These are phyloP conservation scores for Varanus komodoensis DNA, from an alignment of 2,113 vertebrate genomes.

Conservation along the genomic window DNA sequence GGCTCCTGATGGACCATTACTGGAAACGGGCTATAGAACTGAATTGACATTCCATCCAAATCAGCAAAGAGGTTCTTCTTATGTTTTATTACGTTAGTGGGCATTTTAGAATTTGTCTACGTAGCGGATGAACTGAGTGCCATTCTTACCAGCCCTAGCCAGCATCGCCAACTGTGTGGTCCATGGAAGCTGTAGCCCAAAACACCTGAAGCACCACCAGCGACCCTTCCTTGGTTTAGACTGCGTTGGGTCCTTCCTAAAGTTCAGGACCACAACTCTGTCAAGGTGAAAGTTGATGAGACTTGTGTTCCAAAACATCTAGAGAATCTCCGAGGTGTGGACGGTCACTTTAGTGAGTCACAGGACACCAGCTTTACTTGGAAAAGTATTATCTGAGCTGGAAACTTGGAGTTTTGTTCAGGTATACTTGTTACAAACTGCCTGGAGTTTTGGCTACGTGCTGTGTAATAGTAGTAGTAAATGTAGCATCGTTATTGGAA, in stretches of 20 bases:
- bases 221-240: too few species aligned
- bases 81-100: not conserved
- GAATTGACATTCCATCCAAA: not conserved
- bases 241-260: not conserved
- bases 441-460: too few species aligned
- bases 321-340: too few species aligned
- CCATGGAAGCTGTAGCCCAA: too few species aligned
- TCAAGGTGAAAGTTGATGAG: not conserved
- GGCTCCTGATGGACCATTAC: not conserved
- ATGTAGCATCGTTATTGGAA: not conserved
- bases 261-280: not conserved
- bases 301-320: not conserved
- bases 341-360: not conserved
- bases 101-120: not conserved
- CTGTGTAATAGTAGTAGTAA: not conserved
- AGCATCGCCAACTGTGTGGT: too few species aligned
- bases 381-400: not conserved
- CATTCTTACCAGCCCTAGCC: too few species aligned
- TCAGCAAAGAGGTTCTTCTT: not conserved
- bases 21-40: not conserved
- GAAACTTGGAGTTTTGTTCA: not conserved
- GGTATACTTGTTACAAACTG: not conserved
- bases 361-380: not conserved
- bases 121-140: not conserved
- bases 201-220: too few species aligned